phyloP scores from a whole-genome alignment of 2,797 vertebrate genomes.

The Helicolenus hilgendorfi region DNA sequence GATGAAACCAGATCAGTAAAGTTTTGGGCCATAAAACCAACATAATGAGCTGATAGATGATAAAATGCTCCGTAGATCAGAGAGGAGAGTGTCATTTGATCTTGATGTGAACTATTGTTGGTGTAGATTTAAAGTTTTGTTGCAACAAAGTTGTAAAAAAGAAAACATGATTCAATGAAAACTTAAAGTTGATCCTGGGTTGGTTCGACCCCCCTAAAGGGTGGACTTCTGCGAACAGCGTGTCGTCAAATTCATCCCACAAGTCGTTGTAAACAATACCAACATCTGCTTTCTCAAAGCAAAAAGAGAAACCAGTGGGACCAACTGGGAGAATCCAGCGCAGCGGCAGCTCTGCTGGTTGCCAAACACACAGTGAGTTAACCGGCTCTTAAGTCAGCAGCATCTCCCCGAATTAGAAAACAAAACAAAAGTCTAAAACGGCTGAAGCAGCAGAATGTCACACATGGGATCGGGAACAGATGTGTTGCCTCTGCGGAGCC shows the following conservation, averaged over 20 bases:
- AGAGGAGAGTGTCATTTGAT: neutral
- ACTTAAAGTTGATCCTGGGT: neutral
- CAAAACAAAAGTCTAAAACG: conserved; percentile 67
- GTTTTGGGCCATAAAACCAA: neutral
- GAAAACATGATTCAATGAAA: neutral
- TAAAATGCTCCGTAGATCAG: neutral
- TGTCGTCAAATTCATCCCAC: neutral
- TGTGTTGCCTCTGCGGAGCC: conserved; percentile 52
- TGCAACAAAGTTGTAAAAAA: neutral
- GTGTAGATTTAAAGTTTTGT: neutral
- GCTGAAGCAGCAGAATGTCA: conserved; percentile 82
- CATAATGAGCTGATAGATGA: neutral
- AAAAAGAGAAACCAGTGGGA: neutral
- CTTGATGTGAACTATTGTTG: neutral
- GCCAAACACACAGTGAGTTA: conserved; percentile 61
- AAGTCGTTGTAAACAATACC: conserved; percentile 16
- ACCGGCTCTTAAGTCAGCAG: conserved; percentile 75
- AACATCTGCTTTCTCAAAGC: conserved; percentile 23
- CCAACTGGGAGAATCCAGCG: conserved; percentile 32
- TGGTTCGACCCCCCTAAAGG: neutral
- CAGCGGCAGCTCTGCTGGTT: conserved; percentile 5
- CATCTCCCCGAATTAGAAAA: conserved; percentile 76
- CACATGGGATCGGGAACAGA: conserved; percentile 73
- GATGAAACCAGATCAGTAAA: neutral
- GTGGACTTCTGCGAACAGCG: neutral